Evolutionary conservation across 2,888 invertebrate species (phyloP).

Genomic region (Lithophane ornitopus): DNA sequence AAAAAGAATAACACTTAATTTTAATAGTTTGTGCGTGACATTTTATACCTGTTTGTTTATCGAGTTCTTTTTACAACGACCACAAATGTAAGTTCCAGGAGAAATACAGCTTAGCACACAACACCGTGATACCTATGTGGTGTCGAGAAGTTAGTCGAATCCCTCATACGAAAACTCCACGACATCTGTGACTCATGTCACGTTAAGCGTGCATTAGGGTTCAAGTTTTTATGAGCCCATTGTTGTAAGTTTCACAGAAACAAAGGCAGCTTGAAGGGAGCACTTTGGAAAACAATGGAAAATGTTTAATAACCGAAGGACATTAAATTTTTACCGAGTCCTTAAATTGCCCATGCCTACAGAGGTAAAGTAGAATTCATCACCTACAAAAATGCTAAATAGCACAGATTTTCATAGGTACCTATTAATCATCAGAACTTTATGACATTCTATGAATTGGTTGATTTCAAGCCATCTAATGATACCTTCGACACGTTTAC

Average conservation of each 20-base stretch:
- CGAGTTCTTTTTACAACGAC: not conserved
- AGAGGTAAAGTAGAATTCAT: constrained; percentile 8
- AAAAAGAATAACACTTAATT: not conserved
- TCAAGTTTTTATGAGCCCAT: constrained; percentile 44
- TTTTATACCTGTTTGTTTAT: constrained; percentile 18
- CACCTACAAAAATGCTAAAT: not conserved
- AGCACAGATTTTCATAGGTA: not conserved
- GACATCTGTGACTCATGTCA: constrained; percentile 20
- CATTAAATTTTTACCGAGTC: constrained; percentile 11
- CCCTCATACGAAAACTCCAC: not conserved
- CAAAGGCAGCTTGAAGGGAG: constrained; percentile 25
- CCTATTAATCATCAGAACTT: not conserved
- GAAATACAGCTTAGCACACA: constrained; percentile 3
- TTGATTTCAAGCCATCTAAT: not conserved
- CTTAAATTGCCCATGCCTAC: constrained; percentile 3
- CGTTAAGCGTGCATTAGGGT: constrained; percentile 6
- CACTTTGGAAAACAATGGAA: constrained; percentile 42
- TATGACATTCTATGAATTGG: not conserved
- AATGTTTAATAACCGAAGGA: constrained; percentile 39
- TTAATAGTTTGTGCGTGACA: constrained; percentile 1
- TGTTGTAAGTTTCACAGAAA: constrained; percentile 32
- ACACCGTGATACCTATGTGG: not conserved
- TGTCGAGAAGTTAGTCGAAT: constrained; percentile 1
- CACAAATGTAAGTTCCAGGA: constrained; percentile 30
- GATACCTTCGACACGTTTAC: not conserved